These are phyloP conservation scores for Cricetomys ansorgei DNA, from an alignment of 2,113 vertebrate genomes.

Conservation along the genomic window DNA sequence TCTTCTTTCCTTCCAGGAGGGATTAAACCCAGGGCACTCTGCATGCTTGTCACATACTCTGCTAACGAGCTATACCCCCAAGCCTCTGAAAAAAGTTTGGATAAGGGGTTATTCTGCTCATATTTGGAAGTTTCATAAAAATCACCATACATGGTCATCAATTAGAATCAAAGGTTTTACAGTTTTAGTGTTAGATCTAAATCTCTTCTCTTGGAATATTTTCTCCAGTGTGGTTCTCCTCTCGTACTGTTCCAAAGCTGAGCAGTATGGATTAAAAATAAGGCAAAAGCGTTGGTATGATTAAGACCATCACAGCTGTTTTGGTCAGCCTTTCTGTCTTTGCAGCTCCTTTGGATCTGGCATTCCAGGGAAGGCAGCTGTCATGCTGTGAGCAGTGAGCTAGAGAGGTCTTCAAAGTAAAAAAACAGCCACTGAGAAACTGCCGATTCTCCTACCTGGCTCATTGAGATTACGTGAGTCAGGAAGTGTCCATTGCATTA, in stretches of 20 bases:
- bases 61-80: not conserved
- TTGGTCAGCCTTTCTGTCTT: too few relatives aligned
- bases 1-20: not conserved
- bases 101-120: not conserved
- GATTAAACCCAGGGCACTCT: not conserved
- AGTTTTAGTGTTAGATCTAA: slow-evolving; percentile 12
- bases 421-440: not conserved
- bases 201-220: not conserved
- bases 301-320: not conserved
- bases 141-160: not conserved
- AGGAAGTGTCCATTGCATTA: not conserved
- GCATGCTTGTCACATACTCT: not conserved
- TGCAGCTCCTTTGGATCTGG: not conserved
- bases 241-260: not conserved
- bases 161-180: not conserved
- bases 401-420: not conserved
- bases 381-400: not conserved
- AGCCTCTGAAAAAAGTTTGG: not conserved
- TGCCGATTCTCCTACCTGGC: not conserved
- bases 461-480: not conserved
- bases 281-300: not conserved
- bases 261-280: not conserved
- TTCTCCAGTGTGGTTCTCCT: not conserved
- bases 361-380: not conserved
- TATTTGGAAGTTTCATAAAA: slow-evolving; percentile 20